Percentiles rank a stretch among this genome's conserved stretches.
Evolutionary conservation across 2,797 vertebrate species (phyloP).

Genomic region (Ataeniobius toweri): DNA sequence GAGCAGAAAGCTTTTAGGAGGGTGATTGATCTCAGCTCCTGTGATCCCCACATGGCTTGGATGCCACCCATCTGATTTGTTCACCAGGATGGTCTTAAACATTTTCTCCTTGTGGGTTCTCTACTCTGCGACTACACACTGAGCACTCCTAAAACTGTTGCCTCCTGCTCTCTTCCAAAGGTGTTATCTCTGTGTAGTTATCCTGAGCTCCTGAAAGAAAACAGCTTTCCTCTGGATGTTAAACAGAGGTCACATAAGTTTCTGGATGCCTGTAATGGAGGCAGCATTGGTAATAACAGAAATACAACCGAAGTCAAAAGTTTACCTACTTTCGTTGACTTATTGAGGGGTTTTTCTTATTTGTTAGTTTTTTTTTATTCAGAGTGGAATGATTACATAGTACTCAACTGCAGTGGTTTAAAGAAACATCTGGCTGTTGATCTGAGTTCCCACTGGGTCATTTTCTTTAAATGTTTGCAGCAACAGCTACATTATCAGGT

Average conservation of each 20-base stretch:
- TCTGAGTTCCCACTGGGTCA: too few relatives aligned
- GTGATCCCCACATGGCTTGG: constrained; percentile 64
- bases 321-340: not conserved
- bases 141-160: not conserved
- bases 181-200: constrained; percentile 67
- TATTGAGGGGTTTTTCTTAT: too few relatives aligned
- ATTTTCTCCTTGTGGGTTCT: not conserved
- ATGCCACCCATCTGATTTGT: constrained; percentile 74
- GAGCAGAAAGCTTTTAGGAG: constrained; percentile 40
- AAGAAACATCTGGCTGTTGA: not conserved
- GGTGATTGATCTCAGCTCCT: constrained; percentile 62
- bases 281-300: constrained; percentile 64
- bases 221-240: constrained; percentile 59
- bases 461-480: too few relatives aligned
- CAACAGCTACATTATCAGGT: not conserved
- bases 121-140: not conserved
- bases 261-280: constrained; percentile 62
- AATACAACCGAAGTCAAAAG: not conserved
- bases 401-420: not conserved
- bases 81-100: constrained; percentile 64
- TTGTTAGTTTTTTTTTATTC: not conserved
- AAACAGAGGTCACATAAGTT: constrained; percentile 59
- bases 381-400: not conserved
- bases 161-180: constrained; percentile 17
- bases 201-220: constrained; percentile 60